Evolutionary conservation across 92 coral and sea anemone genomes (phyloP), one percentile per base, ranked within the genome.

Genomic region (Hydrozoanthus gracilis): DNA sequence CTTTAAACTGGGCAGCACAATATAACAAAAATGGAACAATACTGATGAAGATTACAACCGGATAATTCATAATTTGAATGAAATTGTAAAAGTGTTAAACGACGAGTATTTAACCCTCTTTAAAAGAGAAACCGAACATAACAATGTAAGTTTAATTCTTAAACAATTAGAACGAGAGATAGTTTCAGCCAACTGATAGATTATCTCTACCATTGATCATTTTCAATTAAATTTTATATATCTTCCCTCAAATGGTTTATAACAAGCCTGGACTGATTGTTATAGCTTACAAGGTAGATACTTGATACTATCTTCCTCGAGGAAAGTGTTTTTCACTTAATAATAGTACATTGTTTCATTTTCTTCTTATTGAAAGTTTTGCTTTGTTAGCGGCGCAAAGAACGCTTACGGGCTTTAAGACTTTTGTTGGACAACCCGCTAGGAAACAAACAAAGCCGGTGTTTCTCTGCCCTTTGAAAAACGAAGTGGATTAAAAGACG

Each of bases 401-500:
- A 70, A 50, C 85, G 74, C 74, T 80, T 64, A 65, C 66, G 74
- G 50, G 20, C 15, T 79, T 65, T 80, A 64, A 72, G 6, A 80
- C 8, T 74, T 80, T 52, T 77, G 79, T 44, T 12, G 44, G 60
- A 66, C 46, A 80, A 80, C 85, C 85, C 74, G 85, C 73, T 45
- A 48, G 58, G 61, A 14, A 39, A 0, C 58, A 80, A 79, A 80
- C 85, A 80, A 80, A 47, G 27, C 58, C 47, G 14, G 17, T 46
- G 61, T 80, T 80, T 80, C 85, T 64, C 85, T 64, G 85, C 49
- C 47, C 72, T 47, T 35, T 77, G 85, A 80, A 64, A 80, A 73
- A 27, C 73, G 73, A 48, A 80, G 61, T 47, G 2, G 73, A 65
- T 80, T 44, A 17, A 80, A 80, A 65, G 85, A 58, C 85, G 74